phyloP scores from a whole-genome alignment of 2,888 invertebrate species.

The Tyria jacobaeae region DNA sequence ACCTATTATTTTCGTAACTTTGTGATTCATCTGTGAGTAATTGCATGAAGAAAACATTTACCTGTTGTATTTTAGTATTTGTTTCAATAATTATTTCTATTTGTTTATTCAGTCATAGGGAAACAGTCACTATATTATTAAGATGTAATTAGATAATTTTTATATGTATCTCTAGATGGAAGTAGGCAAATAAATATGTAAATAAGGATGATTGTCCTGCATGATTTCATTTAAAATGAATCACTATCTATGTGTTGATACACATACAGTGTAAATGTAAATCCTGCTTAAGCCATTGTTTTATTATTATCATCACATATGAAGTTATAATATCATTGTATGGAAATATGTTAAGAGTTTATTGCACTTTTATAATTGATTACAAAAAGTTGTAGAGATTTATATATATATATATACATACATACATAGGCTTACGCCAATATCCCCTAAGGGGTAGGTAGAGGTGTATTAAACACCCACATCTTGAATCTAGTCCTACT shows the following conservation, averaged over 20 bases:
- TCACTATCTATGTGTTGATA: not conserved
- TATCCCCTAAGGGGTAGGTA: too few species aligned
- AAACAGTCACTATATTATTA: not conserved
- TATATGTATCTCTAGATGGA: not conserved
- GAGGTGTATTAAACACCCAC: too few species aligned
- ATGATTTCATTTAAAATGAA: not conserved
- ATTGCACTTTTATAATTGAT: not conserved
- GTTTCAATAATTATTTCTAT: too few species aligned
- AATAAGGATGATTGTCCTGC: not conserved
- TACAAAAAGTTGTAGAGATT: not conserved
- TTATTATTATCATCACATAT: not conserved
- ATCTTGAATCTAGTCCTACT: too few species aligned
- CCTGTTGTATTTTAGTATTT: too few species aligned
- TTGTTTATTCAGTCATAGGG: too few species aligned
- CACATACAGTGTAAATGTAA: not conserved
- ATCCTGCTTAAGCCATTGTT: conserved; percentile 1
- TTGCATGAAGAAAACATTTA: too few species aligned
- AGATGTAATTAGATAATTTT: too few species aligned
- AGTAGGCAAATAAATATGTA: not conserved
- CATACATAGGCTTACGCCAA: too few species aligned
- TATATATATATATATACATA: too few species aligned
- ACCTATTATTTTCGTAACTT: too few species aligned
- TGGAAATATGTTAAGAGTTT: not conserved
- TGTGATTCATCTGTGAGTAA: too few species aligned
- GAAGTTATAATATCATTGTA: conserved; percentile 1